Base-by-base conservation (phyloP, 2,113 vertebrate genomes). In the Bufo bufo region DNA sequence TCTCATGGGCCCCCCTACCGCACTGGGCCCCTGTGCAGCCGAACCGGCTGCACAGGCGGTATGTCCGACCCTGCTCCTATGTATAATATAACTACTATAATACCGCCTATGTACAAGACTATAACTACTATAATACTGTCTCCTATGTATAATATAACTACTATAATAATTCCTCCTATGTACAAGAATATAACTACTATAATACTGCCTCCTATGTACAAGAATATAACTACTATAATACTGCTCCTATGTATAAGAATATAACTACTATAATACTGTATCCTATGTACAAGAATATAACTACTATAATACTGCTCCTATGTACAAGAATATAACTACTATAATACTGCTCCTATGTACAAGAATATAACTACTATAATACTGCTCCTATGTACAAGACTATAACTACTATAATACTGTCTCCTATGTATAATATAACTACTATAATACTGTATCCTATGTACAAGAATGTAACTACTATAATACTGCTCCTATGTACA, bases 211-310 rank as follows among this genome's bases (percentile, higher is more conserved):
- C 63, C 63, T 65, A 65, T 65, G 10, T 65, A 65, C 63, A 65
- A 65, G 63, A 65, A 65, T 65, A 65, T 65, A 65, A n/a, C 63
- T 65, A 65, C 63, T 65, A 65, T 65, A 65, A 65, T 65, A 65
- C 63, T 65, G 63, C 63, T 13, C 63, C 59, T 63, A 63, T 63
- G 17, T 63, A 69, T n/a, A 69, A 69, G n/a, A 69, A 69, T 69
- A 69, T 69, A 69, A 33, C 23, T 69, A 69, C 66, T 69, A 69
- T 33, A 69, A 69, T 69, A 12, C 66, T 69, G 66, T 9, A 0
- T 6, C 6, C 19, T 63, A 19, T 63, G 8, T n/a, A 65, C 19
- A 66, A 66, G 63, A 66, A 66, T 66, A 66, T 66, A 66, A 23
- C 19, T 66, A 69, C 23, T 33, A 69, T 69, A 69, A 43, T 69